Percentiles rank a stretch among this genome's conserved stretches.
These are phyloP conservation scores for Merodon equestris DNA, from an alignment of 2,888 invertebrate species.

Conservation along the genomic window DNA sequence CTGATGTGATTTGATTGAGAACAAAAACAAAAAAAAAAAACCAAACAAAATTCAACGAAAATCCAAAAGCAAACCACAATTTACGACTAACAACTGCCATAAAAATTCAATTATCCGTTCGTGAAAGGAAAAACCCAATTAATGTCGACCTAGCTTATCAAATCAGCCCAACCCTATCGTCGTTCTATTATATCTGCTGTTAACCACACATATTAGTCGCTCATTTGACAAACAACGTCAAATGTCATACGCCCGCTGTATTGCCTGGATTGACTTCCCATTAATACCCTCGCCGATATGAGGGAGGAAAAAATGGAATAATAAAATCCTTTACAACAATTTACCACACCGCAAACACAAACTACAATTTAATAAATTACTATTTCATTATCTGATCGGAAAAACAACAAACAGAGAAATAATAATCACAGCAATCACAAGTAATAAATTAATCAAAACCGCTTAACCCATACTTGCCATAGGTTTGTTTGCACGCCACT, in stretches of 20 bases:
- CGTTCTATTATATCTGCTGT: neutral
- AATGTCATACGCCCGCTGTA: no score
- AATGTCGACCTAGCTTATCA: conserved; percentile 33
- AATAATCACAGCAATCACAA: conserved; percentile 60
- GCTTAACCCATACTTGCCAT: conserved; percentile 46
- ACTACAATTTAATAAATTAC: conserved; percentile 63
- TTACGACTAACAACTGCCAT: conserved; percentile 37
- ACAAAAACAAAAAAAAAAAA: no score
- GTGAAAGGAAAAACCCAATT: conserved; percentile 54
- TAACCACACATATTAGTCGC: conserved; percentile 23
- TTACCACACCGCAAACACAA: conserved; percentile 56
- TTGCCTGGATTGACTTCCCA: no score
- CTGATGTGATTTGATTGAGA: no score
- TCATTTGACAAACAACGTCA: conserved; percentile 6
- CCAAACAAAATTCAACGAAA: conserved; percentile 4
- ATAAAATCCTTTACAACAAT: conserved; percentile 55
- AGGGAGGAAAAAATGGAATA: conserved; percentile 32
- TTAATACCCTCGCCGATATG: no score
- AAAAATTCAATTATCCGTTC: conserved; percentile 35
- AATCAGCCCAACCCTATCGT: neutral
- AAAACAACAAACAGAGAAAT: conserved; percentile 44
- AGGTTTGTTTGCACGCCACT: no score
- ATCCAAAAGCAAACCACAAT: conserved; percentile 4
- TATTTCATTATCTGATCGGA: conserved; percentile 57
- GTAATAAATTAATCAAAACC: conserved; percentile 67